Evolutionary conservation across 2,888 invertebrate genomes (phyloP), one percentile per base, ranked within the genome.

Genomic region (Yponomeuta plumbellus): DNA sequence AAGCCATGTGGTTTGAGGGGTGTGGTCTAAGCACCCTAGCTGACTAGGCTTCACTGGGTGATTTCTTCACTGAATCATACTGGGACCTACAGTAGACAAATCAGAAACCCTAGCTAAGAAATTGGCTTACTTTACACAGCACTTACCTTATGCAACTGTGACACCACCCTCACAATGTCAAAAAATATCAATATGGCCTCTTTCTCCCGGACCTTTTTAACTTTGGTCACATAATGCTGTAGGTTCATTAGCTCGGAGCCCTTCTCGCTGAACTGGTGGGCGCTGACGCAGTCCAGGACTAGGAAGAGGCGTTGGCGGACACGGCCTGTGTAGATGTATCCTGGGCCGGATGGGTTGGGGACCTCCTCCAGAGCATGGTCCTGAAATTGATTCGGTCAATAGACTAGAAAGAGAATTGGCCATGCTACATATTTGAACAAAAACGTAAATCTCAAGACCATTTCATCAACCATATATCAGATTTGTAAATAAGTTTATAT

Each of bases 201-300:
- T 73, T 92, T 93, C 77, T 96, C 96, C 0, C 93, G 92, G 3
- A 96, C 92, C 76, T 94, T 95, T 78, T 95, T 95, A 68, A 95
- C 94, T 81, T 93, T 93, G 64, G 96, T 95, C 23, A 96, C 95
- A 77, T 96, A 95, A 75, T 95, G 94, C 76, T 95, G 95, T 3
- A 95, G 85, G 78, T 94, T 95, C 52, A 94, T 92, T 23, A 94
- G 78, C 73, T 94, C 92, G 0, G 92, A 92, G 59, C 88, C 87
- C 70, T 86, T 89, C 68, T 91, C 91, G 69, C 90, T 92, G 71
- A 87, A 92, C 76, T 95, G 95, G 75, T 96, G 95, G 0, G 94
- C 91, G 4, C 93, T 93, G 8, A 95, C 92, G 78, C 95, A 95
- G 80, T 96, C 96, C 58, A 96, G 84, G 0, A 96, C 94, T 11